Evolutionary conservation across 2,888 invertebrate genomes (phyloP).

Genomic region (Leptogaster cylindrica): DNA sequence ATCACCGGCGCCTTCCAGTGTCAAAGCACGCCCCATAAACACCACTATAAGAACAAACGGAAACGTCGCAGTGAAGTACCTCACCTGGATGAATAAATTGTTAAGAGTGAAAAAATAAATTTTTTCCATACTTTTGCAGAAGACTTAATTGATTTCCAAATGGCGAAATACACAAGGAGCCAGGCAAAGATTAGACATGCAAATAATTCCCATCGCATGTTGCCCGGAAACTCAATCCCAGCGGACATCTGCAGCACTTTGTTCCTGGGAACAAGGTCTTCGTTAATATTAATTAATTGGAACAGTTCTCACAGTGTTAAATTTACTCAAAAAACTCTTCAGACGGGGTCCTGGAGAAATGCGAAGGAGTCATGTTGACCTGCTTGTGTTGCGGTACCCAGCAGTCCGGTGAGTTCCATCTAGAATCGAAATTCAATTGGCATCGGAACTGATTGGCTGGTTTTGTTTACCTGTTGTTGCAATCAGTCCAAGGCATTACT

Average conservation of each 20-base stretch:
- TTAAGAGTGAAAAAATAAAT: too few relatives aligned
- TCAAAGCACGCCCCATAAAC: slow-evolving; percentile 85
- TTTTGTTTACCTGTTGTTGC: slow-evolving; percentile 70
- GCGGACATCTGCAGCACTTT: slow-evolving; percentile 84
- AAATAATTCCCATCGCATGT: slow-evolving; percentile 86
- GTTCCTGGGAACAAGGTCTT: slow-evolving; percentile 68
- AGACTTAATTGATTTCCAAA: slow-evolving; percentile 96
- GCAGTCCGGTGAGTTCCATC: slow-evolving; percentile 80
- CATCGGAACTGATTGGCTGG: neutral
- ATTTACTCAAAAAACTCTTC: slow-evolving; percentile 91
- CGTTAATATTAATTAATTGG: neutral
- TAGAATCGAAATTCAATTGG: slow-evolving; percentile 41
- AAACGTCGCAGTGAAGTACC: slow-evolving; percentile 92
- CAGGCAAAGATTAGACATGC: slow-evolving; percentile 90
- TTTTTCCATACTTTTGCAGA: slow-evolving; percentile 74
- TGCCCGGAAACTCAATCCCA: slow-evolving; percentile 83
- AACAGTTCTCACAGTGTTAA: neutral
- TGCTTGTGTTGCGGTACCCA: slow-evolving; percentile 72
- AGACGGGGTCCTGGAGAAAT: slow-evolving; percentile 80
- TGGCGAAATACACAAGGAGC: slow-evolving; percentile 93
- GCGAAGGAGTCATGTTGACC: slow-evolving; percentile 70
- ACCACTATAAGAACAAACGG: slow-evolving; percentile 88
- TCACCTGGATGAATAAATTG: slow-evolving; percentile 66
- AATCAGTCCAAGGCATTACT: slow-evolving; percentile 88
- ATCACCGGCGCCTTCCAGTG: slow-evolving; percentile 84